Conservation (phyloP, 2,113 vertebrate genomes). For the Triplophysa tibetana region DNA sequence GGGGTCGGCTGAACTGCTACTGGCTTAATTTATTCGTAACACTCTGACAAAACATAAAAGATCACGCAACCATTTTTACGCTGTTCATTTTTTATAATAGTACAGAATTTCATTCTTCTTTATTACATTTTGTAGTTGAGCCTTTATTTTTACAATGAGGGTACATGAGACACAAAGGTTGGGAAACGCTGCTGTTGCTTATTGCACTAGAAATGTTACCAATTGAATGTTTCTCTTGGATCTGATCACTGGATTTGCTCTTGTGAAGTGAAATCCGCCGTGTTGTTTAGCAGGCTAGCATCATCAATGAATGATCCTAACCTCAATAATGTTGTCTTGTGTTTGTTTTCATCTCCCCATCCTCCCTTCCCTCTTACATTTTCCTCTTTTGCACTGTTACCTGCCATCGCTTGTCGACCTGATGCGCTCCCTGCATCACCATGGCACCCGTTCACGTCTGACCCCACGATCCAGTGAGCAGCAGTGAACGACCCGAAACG, state of each 20-base stretch:
- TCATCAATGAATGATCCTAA: constrained; percentile 72
- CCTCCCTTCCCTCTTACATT: constrained; percentile 52
- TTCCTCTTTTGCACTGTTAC: constrained; percentile 43
- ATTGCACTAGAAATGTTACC: constrained; percentile 2
- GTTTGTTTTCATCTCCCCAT: constrained; percentile 71
- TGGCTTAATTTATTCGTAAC: too few relatives aligned
- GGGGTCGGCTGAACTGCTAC: too few relatives aligned
- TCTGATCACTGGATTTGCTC: constrained; percentile 31
- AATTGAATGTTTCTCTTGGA: background rate
- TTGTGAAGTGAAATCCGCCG: constrained; percentile 51
- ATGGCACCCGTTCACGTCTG: constrained; percentile 26
- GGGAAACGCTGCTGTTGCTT: background rate
- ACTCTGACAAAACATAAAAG: too few relatives aligned
- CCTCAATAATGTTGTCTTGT: constrained; percentile 71
- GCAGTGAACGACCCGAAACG: constrained; percentile 38
- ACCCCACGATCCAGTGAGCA: constrained; percentile 31
- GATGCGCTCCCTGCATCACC: constrained; percentile 16
- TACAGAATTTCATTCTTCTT: too few relatives aligned
- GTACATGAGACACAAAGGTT: background rate
- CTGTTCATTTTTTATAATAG: too few relatives aligned
- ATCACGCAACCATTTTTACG: too few relatives aligned
- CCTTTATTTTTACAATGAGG: too few relatives aligned
- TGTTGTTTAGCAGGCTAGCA: constrained; percentile 52
- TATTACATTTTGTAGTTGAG: too few relatives aligned
- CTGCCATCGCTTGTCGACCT: constrained; percentile 41